Percentiles rank a stretch among this genome's conserved stretches.
phyloP scores from a whole-genome alignment of 1,140 invertebrate genomes.

The Trichonephila inaurata region DNA sequence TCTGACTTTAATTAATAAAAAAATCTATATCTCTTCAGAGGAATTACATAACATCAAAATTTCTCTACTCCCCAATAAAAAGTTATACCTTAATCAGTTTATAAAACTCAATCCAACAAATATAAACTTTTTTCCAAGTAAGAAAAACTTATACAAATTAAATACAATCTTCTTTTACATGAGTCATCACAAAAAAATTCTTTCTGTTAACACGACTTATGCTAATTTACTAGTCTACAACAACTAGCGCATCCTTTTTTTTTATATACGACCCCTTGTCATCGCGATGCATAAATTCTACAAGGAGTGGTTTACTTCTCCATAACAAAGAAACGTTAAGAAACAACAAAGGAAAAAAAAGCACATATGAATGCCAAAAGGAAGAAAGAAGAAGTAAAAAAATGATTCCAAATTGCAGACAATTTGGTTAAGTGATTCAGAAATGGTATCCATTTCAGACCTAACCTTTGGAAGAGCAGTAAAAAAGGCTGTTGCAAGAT shows the following conservation, averaged over 20 bases:
- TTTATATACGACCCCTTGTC: slow-evolving; percentile 29
- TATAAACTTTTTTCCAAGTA: too few relatives aligned
- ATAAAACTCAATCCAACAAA: too few relatives aligned
- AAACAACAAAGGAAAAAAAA: not conserved
- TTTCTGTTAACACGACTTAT: not conserved
- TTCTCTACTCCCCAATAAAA: too few relatives aligned
- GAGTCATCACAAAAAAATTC: not conserved
- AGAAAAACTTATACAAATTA: too few relatives aligned
- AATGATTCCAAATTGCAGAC: slow-evolving; percentile 35
- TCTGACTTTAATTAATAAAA: too few relatives aligned
- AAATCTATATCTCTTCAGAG: too few relatives aligned
- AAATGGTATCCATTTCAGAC: slow-evolving; percentile 8
- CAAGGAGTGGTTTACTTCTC: not conserved
- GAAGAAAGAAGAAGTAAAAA: not conserved
- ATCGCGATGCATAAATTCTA: slow-evolving; percentile 14
- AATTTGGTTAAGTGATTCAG: slow-evolving; percentile 55
- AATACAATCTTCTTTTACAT: not conserved
- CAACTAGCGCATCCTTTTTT: not conserved
- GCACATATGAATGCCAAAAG: not conserved
- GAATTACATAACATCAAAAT: too few relatives aligned
- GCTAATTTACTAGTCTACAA: not conserved
- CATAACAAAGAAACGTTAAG: not conserved
- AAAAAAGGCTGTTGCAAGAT: not conserved
- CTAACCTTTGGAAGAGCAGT: not conserved
- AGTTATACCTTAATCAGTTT: too few relatives aligned